A percentile compares a stretch with the other conserved stretches of the same genome.
Evolutionary conservation across 2,113 vertebrate genomes (phyloP).

Genomic region (Acanthisitta chloris): DNA sequence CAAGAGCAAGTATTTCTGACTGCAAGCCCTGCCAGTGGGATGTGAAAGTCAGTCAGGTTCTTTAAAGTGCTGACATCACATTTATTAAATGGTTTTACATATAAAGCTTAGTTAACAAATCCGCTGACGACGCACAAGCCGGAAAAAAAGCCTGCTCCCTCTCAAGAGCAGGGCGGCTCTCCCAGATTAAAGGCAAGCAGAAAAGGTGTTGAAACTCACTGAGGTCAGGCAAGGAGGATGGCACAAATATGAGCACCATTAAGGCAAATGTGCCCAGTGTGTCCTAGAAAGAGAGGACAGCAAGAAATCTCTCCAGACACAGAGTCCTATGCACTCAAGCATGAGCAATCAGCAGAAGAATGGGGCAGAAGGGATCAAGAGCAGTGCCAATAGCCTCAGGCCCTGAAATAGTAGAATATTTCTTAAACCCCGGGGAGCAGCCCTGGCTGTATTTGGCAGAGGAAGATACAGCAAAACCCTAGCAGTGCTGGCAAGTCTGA

Average conservation of each 20-base stretch:
- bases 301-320: background rate
- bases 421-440: constrained; percentile 7
- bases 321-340: background rate
- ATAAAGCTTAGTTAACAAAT: constrained; percentile 32
- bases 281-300: background rate
- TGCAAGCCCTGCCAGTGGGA: background rate
- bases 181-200: background rate
- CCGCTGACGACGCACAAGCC: rapidly evolving
- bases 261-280: background rate
- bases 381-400: background rate
- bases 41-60: background rate
- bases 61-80: background rate
- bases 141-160: background rate
- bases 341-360: background rate
- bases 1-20: background rate
- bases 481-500: background rate
- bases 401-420: constrained; percentile 31
- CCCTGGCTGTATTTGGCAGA: background rate
- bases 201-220: background rate
- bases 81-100: background rate
- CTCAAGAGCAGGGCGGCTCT: background rate
- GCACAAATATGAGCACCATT: background rate
- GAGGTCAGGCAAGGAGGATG: background rate
- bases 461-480: constrained; percentile 6
- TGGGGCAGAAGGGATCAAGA: background rate